These are phyloP conservation scores for Agelaius phoeniceus DNA, from an alignment of 2,113 vertebrate genomes.

Conservation along the genomic window DNA sequence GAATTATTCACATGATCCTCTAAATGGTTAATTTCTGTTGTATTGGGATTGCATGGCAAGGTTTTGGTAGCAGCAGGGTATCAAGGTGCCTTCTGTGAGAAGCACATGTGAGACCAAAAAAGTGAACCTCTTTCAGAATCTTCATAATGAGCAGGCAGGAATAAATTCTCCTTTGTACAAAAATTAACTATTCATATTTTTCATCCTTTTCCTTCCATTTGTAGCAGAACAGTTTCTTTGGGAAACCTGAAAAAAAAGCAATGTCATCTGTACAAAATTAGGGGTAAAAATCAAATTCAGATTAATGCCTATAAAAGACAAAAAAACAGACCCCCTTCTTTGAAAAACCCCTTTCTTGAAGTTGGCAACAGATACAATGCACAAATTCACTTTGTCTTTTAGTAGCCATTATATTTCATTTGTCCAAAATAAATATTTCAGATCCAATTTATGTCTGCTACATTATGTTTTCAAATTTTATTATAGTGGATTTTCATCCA, in stretches of 20 bases:
- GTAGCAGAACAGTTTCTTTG: background rate
- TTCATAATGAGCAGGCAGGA: background rate
- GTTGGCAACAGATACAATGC: background rate
- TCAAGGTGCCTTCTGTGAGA: background rate
- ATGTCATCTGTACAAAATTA: background rate
- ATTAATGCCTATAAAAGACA: background rate
- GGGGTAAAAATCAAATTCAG: background rate
- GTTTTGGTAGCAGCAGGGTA: background rate
- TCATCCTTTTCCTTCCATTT: background rate
- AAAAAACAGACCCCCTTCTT: accelerated
- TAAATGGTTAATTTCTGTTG: background rate
- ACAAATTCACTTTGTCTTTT: background rate
- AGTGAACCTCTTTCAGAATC: background rate
- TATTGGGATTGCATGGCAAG: background rate
- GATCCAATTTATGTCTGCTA: background rate
- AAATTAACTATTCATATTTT: background rate
- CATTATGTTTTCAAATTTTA: background rate
- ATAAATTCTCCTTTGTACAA: background rate
- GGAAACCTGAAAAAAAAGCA: background rate
- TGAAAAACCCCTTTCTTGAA: background rate
- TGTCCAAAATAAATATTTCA: conserved; percentile 4
- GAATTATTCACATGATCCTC: background rate
- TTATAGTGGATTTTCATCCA: background rate
- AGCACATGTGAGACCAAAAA: background rate
- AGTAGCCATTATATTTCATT: background rate